A percentile compares a stretch with the other conserved stretches of the same genome.
Conservation (phyloP, 2,113 vertebrate genomes). For the Elephas maximus region DNA sequence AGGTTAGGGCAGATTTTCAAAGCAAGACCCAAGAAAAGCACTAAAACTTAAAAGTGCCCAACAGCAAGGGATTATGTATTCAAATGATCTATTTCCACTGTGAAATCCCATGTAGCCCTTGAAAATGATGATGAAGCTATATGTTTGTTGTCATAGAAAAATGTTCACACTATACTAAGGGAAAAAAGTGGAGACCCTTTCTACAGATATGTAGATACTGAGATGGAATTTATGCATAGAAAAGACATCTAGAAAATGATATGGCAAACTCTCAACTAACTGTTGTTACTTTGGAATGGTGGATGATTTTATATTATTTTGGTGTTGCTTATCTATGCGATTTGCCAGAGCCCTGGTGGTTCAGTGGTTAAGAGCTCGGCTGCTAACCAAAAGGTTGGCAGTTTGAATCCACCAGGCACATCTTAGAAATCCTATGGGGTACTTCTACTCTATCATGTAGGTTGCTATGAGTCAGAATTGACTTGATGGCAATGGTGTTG, state of each 20-base stretch:
- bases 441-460: too few species aligned
- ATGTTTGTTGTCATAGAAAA: neutral
- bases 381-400: too few species aligned
- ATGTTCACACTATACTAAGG: neutral
- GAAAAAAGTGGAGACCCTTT: fast-evolving
- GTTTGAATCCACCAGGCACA: too few species aligned
- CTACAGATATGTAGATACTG: neutral
- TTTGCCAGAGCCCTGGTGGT: too few species aligned
- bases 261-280: neutral
- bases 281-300: neutral
- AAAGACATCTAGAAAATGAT: neutral
- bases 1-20: neutral
- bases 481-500: too few species aligned
- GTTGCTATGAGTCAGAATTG: too few species aligned
- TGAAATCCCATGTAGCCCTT: neutral
- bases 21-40: neutral
- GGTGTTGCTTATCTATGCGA: neutral
- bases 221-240: neutral
- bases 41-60: neutral
- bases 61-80: fast-evolving
- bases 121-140: neutral
- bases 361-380: too few species aligned
- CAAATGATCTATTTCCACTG: neutral
- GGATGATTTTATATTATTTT: neutral
- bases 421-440: too few species aligned